Base-by-base conservation (phyloP, 2,888 invertebrate genomes). In the Morpho helenor region DNA sequence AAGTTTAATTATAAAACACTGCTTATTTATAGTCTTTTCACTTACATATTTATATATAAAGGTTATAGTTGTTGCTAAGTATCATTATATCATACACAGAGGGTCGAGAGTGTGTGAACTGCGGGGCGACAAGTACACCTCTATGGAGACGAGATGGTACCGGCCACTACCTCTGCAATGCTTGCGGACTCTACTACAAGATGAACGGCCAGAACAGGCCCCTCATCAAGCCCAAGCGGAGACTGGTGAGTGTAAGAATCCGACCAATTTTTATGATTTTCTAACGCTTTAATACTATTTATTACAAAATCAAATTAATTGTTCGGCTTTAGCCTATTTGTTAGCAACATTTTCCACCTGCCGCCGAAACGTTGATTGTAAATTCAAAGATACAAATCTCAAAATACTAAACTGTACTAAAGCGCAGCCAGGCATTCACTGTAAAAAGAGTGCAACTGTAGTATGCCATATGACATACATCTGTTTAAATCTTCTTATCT, bases 141-240 rank as follows among this genome's bases (percentile, higher is more conserved):
- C 93, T 99, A 64, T 98, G 98, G 98, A 94, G 98, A 80, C 93
- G 99, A 75, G 99, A 99, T 89, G 98, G 99, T 69, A 98, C 98
- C 70, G 99, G 99, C 50, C 98, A 97, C 87, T 99, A 99, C 92
- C 94, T 96, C 76, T 99, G 99, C 94, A 99, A 99, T 92, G 99
- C 99, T 71, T 99, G 99, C 91, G 99, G 99, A 74, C 95, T 99
- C 73, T 99, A 99, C 93, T 98, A 99, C 93, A 99, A 99, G 93
- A 99, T 99, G 98, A 99, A 99, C 91, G 99, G 99, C 76, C 97
- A 98, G 88, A 99, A 98, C 91, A 93, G 99, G 87, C 99, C 99
- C 61, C 95, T 99, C 80, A 98, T 99, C 92, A 99, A 99, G 94
- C 99, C 99, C 81, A 99, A 99, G 93, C 95, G 99, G 94, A 96